Evolutionary conservation across 64 coral and sea anemone genomes (phyloP), one percentile per base, ranked within the genome.

Genomic region (Acropora yongei): DNA sequence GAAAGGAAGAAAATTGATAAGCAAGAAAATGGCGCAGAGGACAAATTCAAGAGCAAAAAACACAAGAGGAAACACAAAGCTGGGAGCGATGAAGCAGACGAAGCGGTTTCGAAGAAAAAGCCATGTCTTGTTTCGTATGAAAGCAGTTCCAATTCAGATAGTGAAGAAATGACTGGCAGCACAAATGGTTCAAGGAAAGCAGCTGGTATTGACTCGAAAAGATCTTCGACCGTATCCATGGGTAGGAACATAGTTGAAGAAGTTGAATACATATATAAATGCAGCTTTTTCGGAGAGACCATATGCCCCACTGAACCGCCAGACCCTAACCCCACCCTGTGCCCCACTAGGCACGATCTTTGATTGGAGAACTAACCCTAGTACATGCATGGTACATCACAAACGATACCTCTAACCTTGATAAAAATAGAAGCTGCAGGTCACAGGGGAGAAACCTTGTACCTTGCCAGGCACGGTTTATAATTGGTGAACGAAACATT

Each of bases 1-100:
- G 80, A 65, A 12, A 14, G 39, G 2, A 88, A 75, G 0, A 6
- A 88, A 17, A 74, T 16, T 13, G 72, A 73, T 42, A 51, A 94
- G 13, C 40, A 83, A 67, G 57, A 83, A 83, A 65, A 12, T 65
- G 19, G 6, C 43, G 2, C 44, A 0, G 82, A 48, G 39, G 82
- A 85, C 19, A 85, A 85, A 18, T 48, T 40, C 1, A 72, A 85
- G 72, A 85, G 82, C 58, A 71, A 49, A 85, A 85, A 71, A 85
- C 65, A 48, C 16, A 85, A 85, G 61, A 85, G 43, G 17, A 85
- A 85, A 72, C 65, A 49, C 44, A 65, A 78, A 78, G 46, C 44
- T 78, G 0, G 18, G 5, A 18, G 65, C 65, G 57, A 82, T 18
- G 57, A 46, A 6, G 57, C 13, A 2, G 2, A 40, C 10, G 43